A percentile compares a stretch with the other conserved stretches of the same genome.
Evolutionary conservation across 1,140 invertebrate genomes (phyloP).

Genomic region (Lasioglossum albipes): DNA sequence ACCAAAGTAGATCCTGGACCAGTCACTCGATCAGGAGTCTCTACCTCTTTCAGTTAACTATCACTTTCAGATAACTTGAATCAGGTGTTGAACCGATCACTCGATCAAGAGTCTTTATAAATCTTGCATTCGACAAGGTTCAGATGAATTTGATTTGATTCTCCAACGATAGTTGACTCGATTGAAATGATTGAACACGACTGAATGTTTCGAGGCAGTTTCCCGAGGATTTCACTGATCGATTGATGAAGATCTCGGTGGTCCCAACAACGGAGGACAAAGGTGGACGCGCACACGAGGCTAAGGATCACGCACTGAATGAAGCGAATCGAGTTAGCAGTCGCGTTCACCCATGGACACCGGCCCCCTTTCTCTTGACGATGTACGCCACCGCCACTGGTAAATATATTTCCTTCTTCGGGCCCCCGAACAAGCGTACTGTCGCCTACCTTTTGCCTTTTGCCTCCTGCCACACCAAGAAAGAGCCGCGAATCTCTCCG

Average conservation of each 20-base stretch:
- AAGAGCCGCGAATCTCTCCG: too few relatives aligned
- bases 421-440: background rate
- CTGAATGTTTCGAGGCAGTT: too few relatives aligned
- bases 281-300: constrained; percentile 46
- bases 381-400: constrained; percentile 45
- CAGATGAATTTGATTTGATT: too few relatives aligned
- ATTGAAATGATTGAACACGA: too few relatives aligned
- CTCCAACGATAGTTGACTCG: too few relatives aligned
- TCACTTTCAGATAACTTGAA: too few relatives aligned
- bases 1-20: too few relatives aligned
- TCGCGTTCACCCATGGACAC: constrained; percentile 36
- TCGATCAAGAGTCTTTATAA: too few relatives aligned
- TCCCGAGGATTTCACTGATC: background rate
- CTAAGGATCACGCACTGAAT: constrained; percentile 77
- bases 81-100: too few relatives aligned
- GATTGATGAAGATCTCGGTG: background rate
- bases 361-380: constrained; percentile 73
- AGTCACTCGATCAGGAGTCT: too few relatives aligned
- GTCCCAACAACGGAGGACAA: background rate
- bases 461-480: background rate
- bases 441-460: background rate
- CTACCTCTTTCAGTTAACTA: too few relatives aligned
- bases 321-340: constrained; percentile 68
- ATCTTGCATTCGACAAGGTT: too few relatives aligned
- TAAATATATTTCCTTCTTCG: constrained; percentile 68